A percentile compares a stretch with the other conserved stretches of the same genome.
phyloP scores from a whole-genome alignment of 2,797 vertebrate genomes.

The Ctenochaetus hawaiiensis region DNA sequence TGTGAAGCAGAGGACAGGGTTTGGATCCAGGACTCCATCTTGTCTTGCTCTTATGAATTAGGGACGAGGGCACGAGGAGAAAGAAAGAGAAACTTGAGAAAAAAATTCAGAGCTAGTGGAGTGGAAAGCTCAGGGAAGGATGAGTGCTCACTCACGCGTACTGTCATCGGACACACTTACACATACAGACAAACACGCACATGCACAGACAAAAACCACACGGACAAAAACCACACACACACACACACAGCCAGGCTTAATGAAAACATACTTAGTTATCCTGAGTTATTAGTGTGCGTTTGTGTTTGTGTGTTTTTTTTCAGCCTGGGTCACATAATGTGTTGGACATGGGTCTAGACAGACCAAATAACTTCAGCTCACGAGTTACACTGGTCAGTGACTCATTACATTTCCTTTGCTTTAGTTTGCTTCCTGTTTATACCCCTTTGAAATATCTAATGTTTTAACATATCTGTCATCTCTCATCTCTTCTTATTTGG shows the following conservation, averaged over 20 bases:
- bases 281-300: not conserved
- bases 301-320: conserved; percentile 28
- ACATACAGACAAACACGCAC: conserved; percentile 20
- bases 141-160: conserved; percentile 64
- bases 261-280: not conserved
- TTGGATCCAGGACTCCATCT: conserved; percentile 62
- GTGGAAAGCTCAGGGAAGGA: conserved; percentile 68
- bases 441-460: not conserved
- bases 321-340: conserved; percentile 73
- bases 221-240: not conserved
- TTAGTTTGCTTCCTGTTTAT: not conserved
- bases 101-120: conserved; percentile 68
- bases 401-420: not conserved
- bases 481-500: not conserved
- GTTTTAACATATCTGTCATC: not conserved
- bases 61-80: conserved; percentile 61
- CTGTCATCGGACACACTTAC: conserved; percentile 5
- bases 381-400: conserved; percentile 73
- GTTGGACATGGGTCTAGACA: conserved; percentile 75
- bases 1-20: conserved; percentile 45
- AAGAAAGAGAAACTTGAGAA: conserved; percentile 68
- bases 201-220: not conserved
- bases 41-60: conserved; percentile 75
- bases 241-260: not conserved
- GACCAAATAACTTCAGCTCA: conserved; percentile 61